Evolutionary conservation across 2,888 invertebrate species (phyloP).

Genomic region (Cerceris ruficornis): DNA sequence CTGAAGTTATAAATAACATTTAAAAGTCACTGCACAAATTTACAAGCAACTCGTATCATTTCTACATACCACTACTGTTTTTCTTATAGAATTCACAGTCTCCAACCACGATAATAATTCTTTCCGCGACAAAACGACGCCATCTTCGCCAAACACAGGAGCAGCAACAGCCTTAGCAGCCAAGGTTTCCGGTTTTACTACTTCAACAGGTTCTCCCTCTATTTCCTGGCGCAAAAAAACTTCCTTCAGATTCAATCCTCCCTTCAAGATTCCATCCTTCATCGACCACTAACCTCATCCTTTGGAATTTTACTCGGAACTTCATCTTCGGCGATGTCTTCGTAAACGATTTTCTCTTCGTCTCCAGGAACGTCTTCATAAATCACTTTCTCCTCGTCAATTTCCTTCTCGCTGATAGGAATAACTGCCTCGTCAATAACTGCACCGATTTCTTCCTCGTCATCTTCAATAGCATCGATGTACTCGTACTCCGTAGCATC

Average conservation of each 20-base stretch:
- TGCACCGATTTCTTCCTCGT: neutral
- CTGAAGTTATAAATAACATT: constrained; percentile 29
- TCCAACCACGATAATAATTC: constrained; percentile 55
- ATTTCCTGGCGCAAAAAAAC: neutral
- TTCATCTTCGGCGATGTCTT: neutral
- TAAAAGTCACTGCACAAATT: neutral
- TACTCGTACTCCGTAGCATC: neutral
- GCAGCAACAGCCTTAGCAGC: neutral
- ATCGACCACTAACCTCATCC: neutral
- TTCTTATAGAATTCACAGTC: constrained; percentile 38
- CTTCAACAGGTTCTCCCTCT: neutral
- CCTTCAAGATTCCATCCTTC: neutral
- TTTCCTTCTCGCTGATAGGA: neutral
- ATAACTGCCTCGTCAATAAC: neutral
- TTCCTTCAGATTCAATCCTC: too few relatives aligned
- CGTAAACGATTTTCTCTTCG: neutral
- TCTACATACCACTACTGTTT: constrained; percentile 39
- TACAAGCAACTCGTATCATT: neutral
- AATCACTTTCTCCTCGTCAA: neutral
- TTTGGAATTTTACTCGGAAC: neutral
- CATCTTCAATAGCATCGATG: neutral
- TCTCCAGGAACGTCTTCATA: constrained; percentile 3
- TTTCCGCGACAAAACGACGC: constrained; percentile 38
- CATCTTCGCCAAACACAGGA: constrained; percentile 12
- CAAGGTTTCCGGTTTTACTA: neutral